Evolutionary conservation across 2,888 invertebrate species (phyloP).

Genomic region (Macrophya annulata): DNA sequence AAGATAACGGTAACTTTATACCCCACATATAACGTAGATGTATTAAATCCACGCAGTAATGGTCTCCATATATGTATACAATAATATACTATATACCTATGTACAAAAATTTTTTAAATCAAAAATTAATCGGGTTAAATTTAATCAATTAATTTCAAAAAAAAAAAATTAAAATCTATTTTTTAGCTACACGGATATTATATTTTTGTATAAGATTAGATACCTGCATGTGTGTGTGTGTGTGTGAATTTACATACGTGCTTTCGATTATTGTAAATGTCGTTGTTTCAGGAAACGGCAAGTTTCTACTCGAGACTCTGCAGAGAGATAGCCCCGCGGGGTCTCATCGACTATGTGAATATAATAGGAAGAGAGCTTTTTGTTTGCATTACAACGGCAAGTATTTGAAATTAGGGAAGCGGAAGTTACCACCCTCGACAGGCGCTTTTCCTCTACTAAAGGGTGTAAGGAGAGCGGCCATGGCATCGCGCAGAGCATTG

Average conservation of each 20-base stretch:
- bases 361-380: slow-evolving; percentile 25
- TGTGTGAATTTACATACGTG: neutral
- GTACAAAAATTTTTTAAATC: too few relatives aligned
- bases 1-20: slow-evolving; percentile 70
- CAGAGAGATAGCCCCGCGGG: neutral
- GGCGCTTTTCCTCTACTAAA: neutral
- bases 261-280: neutral
- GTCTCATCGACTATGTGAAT: slow-evolving; percentile 31
- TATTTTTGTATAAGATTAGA: neutral
- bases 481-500: neutral
- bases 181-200: neutral
- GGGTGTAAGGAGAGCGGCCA: neutral
- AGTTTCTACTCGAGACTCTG: neutral
- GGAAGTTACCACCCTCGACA: slow-evolving; percentile 35
- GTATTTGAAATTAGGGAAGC: slow-evolving; percentile 33
- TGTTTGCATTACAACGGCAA: neutral
- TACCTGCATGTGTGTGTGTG: neutral
- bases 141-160: too few relatives aligned
- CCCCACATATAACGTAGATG: neutral
- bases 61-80: neutral
- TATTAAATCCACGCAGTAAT: neutral
- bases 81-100: too few relatives aligned
- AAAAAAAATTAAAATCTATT: too few relatives aligned
- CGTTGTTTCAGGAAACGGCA: neutral
- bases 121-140: too few relatives aligned